These are phyloP conservation scores for Electrophaes corylata DNA, from an alignment of 2,888 invertebrate species.

Conservation along the genomic window DNA sequence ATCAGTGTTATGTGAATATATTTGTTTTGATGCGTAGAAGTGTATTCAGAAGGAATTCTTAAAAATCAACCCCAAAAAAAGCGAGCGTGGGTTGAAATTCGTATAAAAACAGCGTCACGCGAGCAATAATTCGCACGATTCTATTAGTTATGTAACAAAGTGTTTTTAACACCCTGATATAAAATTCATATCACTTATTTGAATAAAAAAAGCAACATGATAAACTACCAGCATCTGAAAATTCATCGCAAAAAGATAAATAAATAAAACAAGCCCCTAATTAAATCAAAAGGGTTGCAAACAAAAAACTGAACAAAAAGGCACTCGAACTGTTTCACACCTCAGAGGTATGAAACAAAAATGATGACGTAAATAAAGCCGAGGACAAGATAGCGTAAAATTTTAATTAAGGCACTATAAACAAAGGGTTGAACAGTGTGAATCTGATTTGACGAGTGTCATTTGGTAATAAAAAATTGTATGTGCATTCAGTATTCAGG, in stretches of 20 bases:
- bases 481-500: slow-evolving; percentile 53
- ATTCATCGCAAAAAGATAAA: slow-evolving; percentile 33
- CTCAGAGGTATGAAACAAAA: slow-evolving; percentile 80
- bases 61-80: too few relatives aligned
- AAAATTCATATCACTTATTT: too few relatives aligned
- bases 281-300: slow-evolving; percentile 64
- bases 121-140: too few relatives aligned
- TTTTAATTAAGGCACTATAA: slow-evolving; percentile 79
- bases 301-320: slow-evolving; percentile 56
- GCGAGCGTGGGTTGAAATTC: too few relatives aligned
- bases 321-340: slow-evolving; percentile 71
- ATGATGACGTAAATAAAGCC: slow-evolving; percentile 56
- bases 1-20: not conserved
- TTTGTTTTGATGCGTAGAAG: too few relatives aligned
- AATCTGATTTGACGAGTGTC: slow-evolving; percentile 74
- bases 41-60: too few relatives aligned
- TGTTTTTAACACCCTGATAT: too few relatives aligned
- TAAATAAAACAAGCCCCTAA: slow-evolving; percentile 52
- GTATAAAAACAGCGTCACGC: too few relatives aligned
- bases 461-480: slow-evolving; percentile 61
- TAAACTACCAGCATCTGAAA: slow-evolving; percentile 11
- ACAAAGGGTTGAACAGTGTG: slow-evolving; percentile 61
- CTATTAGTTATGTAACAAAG: too few relatives aligned
- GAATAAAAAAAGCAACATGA: slow-evolving; percentile 24
- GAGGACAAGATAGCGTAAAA: slow-evolving; percentile 65